phyloP scores from a whole-genome alignment of 1,140 invertebrate genomes.

The Oedothorax gibbosus region DNA sequence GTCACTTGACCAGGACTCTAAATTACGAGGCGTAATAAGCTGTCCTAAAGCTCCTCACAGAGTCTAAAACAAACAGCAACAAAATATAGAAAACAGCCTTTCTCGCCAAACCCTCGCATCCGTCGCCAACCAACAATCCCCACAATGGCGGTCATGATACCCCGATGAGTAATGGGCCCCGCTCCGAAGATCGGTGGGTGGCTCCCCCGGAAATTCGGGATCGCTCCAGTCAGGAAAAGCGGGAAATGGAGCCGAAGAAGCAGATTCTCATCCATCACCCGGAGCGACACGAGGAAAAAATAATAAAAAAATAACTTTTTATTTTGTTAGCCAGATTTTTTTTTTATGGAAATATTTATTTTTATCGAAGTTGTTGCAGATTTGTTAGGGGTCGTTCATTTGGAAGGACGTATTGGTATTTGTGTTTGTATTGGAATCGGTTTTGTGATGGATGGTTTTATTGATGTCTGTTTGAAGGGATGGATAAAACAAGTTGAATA shows the following conservation, averaged over 20 bases:
- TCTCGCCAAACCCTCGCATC: not conserved
- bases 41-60: not conserved
- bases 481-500: too few species aligned
- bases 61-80: not conserved
- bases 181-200: constrained; percentile 50
- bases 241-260: constrained; percentile 62
- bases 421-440: too few species aligned
- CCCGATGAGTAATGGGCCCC: constrained; percentile 21
- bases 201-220: constrained; percentile 60
- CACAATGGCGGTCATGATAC: not conserved
- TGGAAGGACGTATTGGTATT: too few species aligned
- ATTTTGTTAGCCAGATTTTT: too few species aligned
- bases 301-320: too few species aligned
- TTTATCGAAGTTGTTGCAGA: too few species aligned
- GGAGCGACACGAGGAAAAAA: not conserved
- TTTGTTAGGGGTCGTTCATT: too few species aligned
- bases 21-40: too few species aligned
- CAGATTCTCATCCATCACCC: constrained; percentile 61
- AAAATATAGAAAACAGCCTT: constrained; percentile 3
- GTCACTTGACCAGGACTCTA: too few species aligned
- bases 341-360: too few species aligned
- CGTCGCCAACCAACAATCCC: not conserved
- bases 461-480: too few species aligned
- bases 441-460: too few species aligned
- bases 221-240: constrained; percentile 60